Evolutionary conservation across 2,888 invertebrate species (phyloP).

Genomic region (Caenorhabditis sp.): DNA sequence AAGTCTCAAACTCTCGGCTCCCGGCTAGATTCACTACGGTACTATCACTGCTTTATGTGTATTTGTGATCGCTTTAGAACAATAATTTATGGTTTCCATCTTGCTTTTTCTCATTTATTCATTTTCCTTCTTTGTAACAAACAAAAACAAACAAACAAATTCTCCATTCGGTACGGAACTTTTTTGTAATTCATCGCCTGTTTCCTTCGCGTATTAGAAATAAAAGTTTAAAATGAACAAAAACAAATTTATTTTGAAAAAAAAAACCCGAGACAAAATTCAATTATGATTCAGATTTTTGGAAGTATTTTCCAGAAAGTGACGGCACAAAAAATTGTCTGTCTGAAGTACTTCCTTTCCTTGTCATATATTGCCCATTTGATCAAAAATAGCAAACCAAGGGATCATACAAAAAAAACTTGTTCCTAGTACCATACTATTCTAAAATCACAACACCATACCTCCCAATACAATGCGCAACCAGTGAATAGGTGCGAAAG

Average conservation of each 20-base stretch:
- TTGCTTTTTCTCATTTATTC: too few species aligned
- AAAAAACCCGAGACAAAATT: background rate
- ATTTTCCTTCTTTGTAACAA: background rate
- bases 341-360: too few species aligned
- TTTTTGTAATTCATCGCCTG: slow-evolving; percentile 8
- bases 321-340: too few species aligned
- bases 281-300: background rate
- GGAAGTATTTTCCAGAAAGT: too few species aligned
- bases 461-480: slow-evolving; percentile 25
- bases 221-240: too few species aligned
- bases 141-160: slow-evolving; percentile 2
- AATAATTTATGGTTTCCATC: background rate
- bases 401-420: too few species aligned
- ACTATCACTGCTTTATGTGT: slow-evolving; percentile 53
- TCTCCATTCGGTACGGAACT: slow-evolving; percentile 1
- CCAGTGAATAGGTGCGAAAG: slow-evolving; percentile 26
- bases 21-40: slow-evolving; percentile 38
- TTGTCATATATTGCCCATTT: too few species aligned
- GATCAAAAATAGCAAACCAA: too few species aligned
- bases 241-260: background rate
- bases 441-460: background rate
- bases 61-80: slow-evolving; percentile 54
- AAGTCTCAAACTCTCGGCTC: slow-evolving; percentile 4
- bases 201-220: slow-evolving; percentile 1
- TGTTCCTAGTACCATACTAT: too few species aligned